A percentile compares a stretch with the other conserved stretches of the same genome.
Conservation (phyloP, 2,888 invertebrate species). For the Scrobipalpa atriplicella region DNA sequence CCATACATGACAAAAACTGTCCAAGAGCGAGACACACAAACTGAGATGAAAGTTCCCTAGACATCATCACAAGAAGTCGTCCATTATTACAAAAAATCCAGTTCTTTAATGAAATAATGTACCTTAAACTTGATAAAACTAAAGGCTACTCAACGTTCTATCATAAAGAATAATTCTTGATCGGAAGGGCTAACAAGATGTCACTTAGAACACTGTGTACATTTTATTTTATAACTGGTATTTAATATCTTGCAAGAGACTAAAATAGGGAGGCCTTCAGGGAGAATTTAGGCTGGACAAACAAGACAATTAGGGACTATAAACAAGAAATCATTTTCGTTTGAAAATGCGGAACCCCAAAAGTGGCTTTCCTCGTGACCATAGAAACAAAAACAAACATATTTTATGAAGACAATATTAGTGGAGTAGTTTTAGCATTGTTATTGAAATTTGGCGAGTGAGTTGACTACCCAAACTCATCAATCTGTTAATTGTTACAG, state of each 20-base stretch:
- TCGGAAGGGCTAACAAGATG: too few species aligned
- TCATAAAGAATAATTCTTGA: too few species aligned
- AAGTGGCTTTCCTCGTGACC: neutral
- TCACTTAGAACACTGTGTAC: too few species aligned
- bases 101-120: too few species aligned
- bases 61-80: neutral
- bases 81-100: neutral
- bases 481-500: conserved; percentile 10
- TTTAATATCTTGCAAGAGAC: too few species aligned
- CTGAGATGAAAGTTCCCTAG: neutral
- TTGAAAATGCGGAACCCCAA: neutral
- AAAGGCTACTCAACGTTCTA: too few species aligned
- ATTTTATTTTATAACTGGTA: too few species aligned
- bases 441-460: conserved; percentile 10
- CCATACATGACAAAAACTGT: neutral
- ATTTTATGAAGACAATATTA: neutral
- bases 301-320: neutral
- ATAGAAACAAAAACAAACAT: neutral
- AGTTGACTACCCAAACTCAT: neutral
- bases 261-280: too few species aligned
- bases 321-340: neutral
- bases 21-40: neutral
- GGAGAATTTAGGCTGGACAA: too few species aligned
- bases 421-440: neutral
- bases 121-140: too few species aligned